Evolutionary conservation across 2,797 vertebrate genomes (phyloP).

Genomic region (Salmo trutta): DNA sequence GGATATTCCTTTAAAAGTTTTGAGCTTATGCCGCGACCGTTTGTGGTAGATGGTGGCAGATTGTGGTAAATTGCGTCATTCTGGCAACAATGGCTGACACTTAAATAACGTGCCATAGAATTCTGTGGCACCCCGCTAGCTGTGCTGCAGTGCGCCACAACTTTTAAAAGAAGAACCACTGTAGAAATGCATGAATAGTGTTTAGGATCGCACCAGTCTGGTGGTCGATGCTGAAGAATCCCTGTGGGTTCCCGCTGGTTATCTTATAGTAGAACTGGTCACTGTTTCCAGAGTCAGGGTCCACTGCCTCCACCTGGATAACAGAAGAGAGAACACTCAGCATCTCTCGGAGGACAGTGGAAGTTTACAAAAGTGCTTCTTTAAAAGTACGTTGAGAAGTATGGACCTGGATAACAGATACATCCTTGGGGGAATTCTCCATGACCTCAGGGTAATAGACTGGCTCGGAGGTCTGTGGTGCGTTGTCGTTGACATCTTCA

Average conservation of each 20-base stretch:
- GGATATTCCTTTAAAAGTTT: too few species aligned
- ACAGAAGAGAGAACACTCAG: constrained; percentile 54
- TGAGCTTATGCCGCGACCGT: too few species aligned
- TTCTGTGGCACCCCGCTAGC: too few species aligned
- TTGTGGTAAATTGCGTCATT: too few species aligned
- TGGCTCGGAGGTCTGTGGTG: constrained; percentile 80
- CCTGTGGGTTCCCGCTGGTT: constrained; percentile 85
- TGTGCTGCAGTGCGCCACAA: too few species aligned
- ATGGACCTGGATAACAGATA: constrained; percentile 72
- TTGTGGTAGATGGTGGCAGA: too few species aligned
- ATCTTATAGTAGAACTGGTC: constrained; percentile 82
- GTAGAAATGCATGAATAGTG: neutral
- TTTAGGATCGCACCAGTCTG: constrained; percentile 74
- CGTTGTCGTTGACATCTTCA: constrained; percentile 84
- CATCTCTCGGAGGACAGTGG: neutral
- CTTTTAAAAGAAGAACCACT: too few species aligned
- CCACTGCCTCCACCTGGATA: constrained; percentile 76
- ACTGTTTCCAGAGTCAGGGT: constrained; percentile 78
- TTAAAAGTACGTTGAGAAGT: neutral
- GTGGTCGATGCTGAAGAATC: constrained; percentile 80
- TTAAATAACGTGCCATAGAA: too few species aligned
- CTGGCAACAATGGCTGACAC: too few species aligned
- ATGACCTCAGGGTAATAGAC: constrained; percentile 81
- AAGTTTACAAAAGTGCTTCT: neutral
- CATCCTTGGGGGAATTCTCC: constrained; percentile 84